Conservation (phyloP, 2,888 invertebrate species). For the Melanargia galathea region DNA sequence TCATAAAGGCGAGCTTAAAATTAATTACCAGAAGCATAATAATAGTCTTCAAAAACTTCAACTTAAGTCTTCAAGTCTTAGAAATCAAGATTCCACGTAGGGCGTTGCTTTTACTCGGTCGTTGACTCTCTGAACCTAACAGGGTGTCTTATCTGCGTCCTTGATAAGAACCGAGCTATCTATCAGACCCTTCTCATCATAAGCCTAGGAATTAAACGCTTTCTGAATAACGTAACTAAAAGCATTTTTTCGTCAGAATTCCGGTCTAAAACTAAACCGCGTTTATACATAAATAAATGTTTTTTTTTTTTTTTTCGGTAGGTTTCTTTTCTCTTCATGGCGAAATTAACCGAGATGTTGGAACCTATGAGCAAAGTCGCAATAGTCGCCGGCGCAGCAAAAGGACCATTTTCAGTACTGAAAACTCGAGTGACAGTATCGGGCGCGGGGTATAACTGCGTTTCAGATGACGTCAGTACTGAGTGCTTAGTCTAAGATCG, state of each 20-base stretch:
- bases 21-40: background rate
- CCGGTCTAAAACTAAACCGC: background rate
- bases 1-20: background rate
- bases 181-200: conserved; percentile 33
- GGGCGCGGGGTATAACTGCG: too few relatives aligned
- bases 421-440: too few relatives aligned
- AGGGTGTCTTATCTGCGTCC: conserved; percentile 20
- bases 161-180: conserved; percentile 26
- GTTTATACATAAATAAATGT: background rate
- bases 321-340: background rate
- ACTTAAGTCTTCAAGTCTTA: too few relatives aligned
- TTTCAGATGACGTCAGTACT: too few relatives aligned
- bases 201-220: conserved; percentile 30
- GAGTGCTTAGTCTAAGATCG: too few relatives aligned
- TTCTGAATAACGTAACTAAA: conserved; percentile 9
- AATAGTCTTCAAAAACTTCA: background rate
- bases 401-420: too few relatives aligned
- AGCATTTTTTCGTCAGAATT: conserved; percentile 3
- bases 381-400: too few relatives aligned
- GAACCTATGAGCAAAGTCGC: too few relatives aligned
- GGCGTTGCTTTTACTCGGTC: conserved; percentile 20
- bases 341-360: too few relatives aligned
- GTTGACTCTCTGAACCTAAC: conserved; percentile 23
- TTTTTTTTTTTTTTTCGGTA: background rate
- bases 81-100: conserved; percentile 3